phyloP scores from a whole-genome alignment of 2,797 vertebrate species.

The Coreius guichenoti region DNA sequence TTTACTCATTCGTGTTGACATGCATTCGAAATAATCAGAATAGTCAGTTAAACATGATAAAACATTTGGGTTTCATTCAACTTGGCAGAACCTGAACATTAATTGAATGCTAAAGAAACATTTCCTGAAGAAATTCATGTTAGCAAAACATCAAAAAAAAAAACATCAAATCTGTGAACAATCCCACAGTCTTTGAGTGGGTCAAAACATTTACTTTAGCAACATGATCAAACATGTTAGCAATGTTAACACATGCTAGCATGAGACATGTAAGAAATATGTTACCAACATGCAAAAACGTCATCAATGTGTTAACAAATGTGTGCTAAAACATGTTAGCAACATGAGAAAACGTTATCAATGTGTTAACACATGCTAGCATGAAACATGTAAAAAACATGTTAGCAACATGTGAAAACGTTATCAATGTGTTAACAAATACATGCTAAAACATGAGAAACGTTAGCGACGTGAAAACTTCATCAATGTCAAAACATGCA shows the following conservation, averaged over 20 bases:
- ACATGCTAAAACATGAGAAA: too few relatives aligned
- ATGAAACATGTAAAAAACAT: background rate
- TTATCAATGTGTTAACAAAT: background rate
- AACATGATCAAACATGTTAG: too few relatives aligned
- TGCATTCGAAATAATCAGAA: background rate
- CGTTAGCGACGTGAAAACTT: too few relatives aligned
- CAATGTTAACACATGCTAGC: background rate
- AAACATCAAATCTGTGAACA: background rate
- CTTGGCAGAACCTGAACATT: background rate
- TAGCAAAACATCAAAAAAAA: background rate
- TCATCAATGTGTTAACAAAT: too few relatives aligned
- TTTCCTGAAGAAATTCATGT: background rate
- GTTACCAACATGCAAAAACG: too few relatives aligned
- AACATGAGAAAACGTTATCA: too few relatives aligned
- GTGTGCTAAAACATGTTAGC: too few relatives aligned
- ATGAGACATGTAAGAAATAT: too few relatives aligned
- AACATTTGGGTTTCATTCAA: background rate
- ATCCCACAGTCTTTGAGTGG: background rate
- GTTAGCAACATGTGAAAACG: background rate
- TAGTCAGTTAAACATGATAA: too few relatives aligned
- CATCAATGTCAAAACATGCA: background rate
- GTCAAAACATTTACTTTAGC: background rate
- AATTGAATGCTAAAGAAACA: background rate
- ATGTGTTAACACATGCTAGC: too few relatives aligned
- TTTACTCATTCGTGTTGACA: background rate